Base-by-base conservation (phyloP, 2,888 invertebrate genomes). In the Nebria salina region DNA sequence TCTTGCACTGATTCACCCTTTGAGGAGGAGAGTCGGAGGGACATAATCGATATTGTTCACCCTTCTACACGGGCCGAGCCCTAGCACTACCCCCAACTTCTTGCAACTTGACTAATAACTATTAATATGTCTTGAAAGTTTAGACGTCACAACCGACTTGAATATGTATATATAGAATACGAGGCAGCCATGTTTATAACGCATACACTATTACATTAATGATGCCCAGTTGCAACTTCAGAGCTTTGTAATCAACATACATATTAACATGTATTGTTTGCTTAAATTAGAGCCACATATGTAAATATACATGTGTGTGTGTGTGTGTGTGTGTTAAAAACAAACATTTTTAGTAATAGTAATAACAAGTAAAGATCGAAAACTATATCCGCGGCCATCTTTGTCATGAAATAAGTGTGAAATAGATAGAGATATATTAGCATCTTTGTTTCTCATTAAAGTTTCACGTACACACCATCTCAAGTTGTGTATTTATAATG, bases 61-160 rank as follows among this genome's bases (percentile, higher is more conserved):
- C 74, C 73, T 72, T 20, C 34, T 42, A 15, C 68, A 7, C 1
- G 20, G 20, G n/a, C 64, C 7, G 34, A 5, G 20, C 72, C 43
- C n/a, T 15, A 13, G 13, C 73, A 7, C 65, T 20, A 64, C 8
- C n/a, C 20, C 72, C 73, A 72, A 11, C 72, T 43, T 66, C 34
- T 54, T 64, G 86, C 86, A 86, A 86, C 87, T 87, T 87, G 86
- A 88, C 87, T 88, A 88, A 88, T 88, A 88, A 88, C 87, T 88
- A 88, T 88, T 88, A 88, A 88, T 88, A 88, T 86, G 88, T 88
- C 87, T 88, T 88, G 81, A 81, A 81, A 81, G 81, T 81, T 81
- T 81, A 72, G 81, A 72, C 66, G 73, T 81, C 72, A 73, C 65
- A 73, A 26, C 25, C 11, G 54, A 9, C 75, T 64, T 8, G 79